Percentiles rank a stretch among this genome's conserved stretches.
Conservation (phyloP, 2,888 invertebrate species). For the Danaus chrysippus region DNA sequence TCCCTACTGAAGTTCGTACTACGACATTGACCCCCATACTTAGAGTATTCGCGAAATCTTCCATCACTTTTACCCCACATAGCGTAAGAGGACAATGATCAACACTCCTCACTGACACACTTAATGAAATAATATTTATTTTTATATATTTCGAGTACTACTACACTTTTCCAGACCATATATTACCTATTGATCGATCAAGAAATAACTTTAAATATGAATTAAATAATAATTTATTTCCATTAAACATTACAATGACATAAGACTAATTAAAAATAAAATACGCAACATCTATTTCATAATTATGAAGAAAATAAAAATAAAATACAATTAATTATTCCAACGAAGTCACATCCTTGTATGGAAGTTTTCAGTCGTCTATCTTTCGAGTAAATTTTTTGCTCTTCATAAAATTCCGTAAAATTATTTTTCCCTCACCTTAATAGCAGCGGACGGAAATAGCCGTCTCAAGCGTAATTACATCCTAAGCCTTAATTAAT, state of each 20-base stretch:
- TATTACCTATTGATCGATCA: too few species aligned
- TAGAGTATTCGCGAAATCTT: slow-evolving; percentile 21
- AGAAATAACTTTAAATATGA: not conserved
- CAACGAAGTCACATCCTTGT: not conserved
- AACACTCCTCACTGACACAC: slow-evolving; percentile 4
- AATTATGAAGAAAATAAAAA: not conserved
- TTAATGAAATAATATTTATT: too few species aligned
- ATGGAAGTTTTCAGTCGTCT: not conserved
- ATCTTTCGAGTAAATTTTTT: not conserved
- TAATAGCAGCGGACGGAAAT: slow-evolving; percentile 1
- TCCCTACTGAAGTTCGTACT: slow-evolving; percentile 36
- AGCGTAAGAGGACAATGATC: slow-evolving; percentile 8
- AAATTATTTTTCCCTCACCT: not conserved
- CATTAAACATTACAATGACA: not conserved
- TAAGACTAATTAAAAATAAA: not conserved
- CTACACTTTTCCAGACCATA: too few species aligned
- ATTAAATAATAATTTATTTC: slow-evolving; percentile 5
- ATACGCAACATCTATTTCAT: not conserved
- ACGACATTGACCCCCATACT: slow-evolving; percentile 60
- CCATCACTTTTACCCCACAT: slow-evolving; percentile 22
- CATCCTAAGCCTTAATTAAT: not conserved
- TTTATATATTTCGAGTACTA: too few species aligned
- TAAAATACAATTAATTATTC: not conserved
- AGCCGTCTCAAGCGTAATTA: slow-evolving; percentile 3
- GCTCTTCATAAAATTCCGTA: not conserved